Conservation (phyloP, 1,140 invertebrate species). For the Vanessa tameamea region DNA sequence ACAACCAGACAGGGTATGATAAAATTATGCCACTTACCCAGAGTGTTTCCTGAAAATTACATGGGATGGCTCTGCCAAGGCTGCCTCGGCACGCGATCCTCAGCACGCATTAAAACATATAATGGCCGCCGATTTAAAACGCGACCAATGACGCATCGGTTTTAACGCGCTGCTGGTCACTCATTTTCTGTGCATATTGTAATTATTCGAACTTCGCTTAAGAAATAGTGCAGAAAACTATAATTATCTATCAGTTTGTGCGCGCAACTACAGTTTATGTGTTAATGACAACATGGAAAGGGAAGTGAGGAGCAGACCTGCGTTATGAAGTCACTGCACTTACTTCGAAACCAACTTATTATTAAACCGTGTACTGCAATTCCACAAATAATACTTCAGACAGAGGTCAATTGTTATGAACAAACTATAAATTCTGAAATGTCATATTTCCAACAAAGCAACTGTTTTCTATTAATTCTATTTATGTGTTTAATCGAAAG, state of each 20-base stretch:
- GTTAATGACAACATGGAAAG: constrained; percentile 20
- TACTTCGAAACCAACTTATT: constrained; percentile 10
- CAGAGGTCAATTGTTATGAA: too few species aligned
- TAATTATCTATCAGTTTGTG: constrained; percentile 47
- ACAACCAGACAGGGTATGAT: constrained; percentile 74
- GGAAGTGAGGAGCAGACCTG: constrained; percentile 14
- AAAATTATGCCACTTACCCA: constrained; percentile 77
- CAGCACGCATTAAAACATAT: constrained; percentile 73
- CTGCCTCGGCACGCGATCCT: constrained; percentile 71
- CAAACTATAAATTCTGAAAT: too few species aligned
- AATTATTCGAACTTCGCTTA: constrained; percentile 52
- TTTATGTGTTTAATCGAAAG: too few species aligned
- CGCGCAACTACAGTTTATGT: constrained; percentile 24
- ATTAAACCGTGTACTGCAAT: neutral
- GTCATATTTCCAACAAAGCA: too few species aligned
- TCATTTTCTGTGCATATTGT: constrained; percentile 57
- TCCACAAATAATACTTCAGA: too few species aligned
- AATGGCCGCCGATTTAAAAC: constrained; percentile 67
- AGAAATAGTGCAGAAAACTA: constrained; percentile 51
- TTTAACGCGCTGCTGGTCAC: constrained; percentile 69
- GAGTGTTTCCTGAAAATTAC: constrained; percentile 80
- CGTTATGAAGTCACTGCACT: constrained; percentile 12
- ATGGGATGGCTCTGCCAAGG: constrained; percentile 78
- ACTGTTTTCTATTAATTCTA: too few species aligned
- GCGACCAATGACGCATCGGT: constrained; percentile 78